Base-by-base conservation (phyloP, 1,140 invertebrate species). In the Chymomyza costata region DNA sequence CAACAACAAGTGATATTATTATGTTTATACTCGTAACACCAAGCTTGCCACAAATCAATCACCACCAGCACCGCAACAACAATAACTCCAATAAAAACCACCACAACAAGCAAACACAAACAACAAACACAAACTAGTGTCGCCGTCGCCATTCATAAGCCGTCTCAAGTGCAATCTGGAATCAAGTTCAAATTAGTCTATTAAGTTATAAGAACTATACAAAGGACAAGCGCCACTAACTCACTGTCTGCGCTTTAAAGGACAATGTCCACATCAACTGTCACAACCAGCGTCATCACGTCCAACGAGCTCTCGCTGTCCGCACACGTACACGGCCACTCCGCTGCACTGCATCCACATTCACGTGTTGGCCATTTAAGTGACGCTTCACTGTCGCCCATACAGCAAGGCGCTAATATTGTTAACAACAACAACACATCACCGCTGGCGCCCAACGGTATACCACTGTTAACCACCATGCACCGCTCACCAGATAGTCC, bases 401-500 rank as follows among this genome's bases (percentile, higher is more conserved):
- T 78, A 1, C 73, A 78, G 16, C 73, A 80, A 19, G 73, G 58
- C 10, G 73, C 70, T 8, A 64, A 80, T 8, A 76, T 71, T 19
- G 54, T 61, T 10, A n/a, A 51, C 44, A 65, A 56, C 60, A 65
- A 66, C 53, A 71, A 52, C 19, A 17, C 15, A 10, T 69, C 74
- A 7, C 76, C 67, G 2, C 40, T 69, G 38, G 76, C 65, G 2
- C 66, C 71, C 37, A 84, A 84, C 81, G 82, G 83, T 6, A 65
- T 85, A 1, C 73, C 82, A 0, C 40, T 83, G 0, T 31, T 84
- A n/a, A 80, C 82, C 41, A 66, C 76, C 1, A 83, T 83, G 71
- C 84, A 85, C 31, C 82, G 69, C 21, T 83, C 89, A 7, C 89
- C 90, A 3, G 87, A 87, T 50, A 89, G 89, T 71, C 89, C 90